Percentiles rank a stretch among this genome's conserved stretches.
These are phyloP conservation scores for Ashinkailepas kermadecensis DNA, from an alignment of 2,888 invertebrate genomes.

Conservation along the genomic window DNA sequence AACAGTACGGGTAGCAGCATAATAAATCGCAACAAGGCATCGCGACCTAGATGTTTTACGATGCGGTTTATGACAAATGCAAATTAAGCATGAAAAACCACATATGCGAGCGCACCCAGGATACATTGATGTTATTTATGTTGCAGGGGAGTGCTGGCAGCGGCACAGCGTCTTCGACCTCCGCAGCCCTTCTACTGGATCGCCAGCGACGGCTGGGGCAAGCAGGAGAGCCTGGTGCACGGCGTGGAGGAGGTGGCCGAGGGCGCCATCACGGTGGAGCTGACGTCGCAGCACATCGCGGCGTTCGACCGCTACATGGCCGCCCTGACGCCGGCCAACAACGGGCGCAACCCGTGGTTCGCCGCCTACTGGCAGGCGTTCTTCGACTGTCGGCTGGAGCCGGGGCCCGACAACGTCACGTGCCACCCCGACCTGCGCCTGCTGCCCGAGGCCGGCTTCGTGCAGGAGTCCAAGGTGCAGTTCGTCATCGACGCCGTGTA, in stretches of 20 bases:
- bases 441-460: conserved; percentile 45
- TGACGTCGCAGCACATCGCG: conserved; percentile 38
- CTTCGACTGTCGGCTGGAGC: conserved; percentile 50
- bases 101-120: too few relatives aligned
- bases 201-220: conserved; percentile 62
- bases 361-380: conserved; percentile 65
- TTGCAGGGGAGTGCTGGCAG: conserved; percentile 50
- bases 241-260: conserved; percentile 59
- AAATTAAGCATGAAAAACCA: too few relatives aligned
- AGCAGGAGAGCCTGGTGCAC: conserved; percentile 56
- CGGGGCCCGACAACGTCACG: conserved; percentile 42
- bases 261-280: conserved; percentile 65
- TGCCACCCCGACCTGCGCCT: conserved; percentile 47
- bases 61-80: too few relatives aligned
- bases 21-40: too few relatives aligned
- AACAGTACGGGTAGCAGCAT: too few relatives aligned
- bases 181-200: conserved; percentile 55
- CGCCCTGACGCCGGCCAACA: conserved; percentile 51
- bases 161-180: conserved; percentile 45
- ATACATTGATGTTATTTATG: not conserved
- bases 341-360: conserved; percentile 64
- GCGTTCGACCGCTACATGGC: conserved; percentile 63
- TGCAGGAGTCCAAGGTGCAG: conserved; percentile 55
- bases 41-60: too few relatives aligned
- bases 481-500: conserved; percentile 65